Base-by-base conservation (phyloP, 2,113 vertebrate species). In the Vombatus ursinus region DNA sequence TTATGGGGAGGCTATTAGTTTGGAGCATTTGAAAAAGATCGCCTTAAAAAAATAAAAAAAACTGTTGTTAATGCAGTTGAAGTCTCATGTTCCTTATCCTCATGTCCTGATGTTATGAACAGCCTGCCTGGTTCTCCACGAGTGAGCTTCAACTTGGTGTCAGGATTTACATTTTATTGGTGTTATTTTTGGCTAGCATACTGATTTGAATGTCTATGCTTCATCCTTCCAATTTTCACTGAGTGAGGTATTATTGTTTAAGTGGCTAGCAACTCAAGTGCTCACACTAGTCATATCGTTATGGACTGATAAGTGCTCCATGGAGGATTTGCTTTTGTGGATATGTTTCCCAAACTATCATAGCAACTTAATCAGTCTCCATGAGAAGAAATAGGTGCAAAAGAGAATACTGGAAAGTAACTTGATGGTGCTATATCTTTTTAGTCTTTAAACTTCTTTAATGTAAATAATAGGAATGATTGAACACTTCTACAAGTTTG, bases 281-380 rank as follows among this genome's bases (percentile, higher is more conserved):
- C 93, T 93, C 0, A 0, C 91, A 90, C 0, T 52, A 1, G n/a
- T 37, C 77, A 49, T 51, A 68, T 16, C 49, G 3, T 89, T 93
- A 0, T 94, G 91, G 92, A 93, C 94, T 48, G 51, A 48, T 22
- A 48, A 44, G 51, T 93, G 89, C 52, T 94, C 92, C 94, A 90
- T 89, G n/a, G 31, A 52, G 14, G 37, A 14, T 92, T 47, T 61
- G 68, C 51, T 96, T 94, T 2, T 90, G 90, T 16, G 50, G 95
- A 19, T 92, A 19, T 92, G 23, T 95, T 96, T 92, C 96, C 50
- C 94, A 93, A 89, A 47, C 90, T 50, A 44, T 96, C 96, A 89
- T 68, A 26, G 19, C 89, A 61, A 91, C 54, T 94, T 31, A 51
- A 28, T 93, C 94, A 10, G 2, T 51, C 50, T 8, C 68, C 25